These are phyloP conservation scores for Phalacrocorax pelagicus DNA, from an alignment of 2,113 vertebrate genomes.

Conservation along the genomic window DNA sequence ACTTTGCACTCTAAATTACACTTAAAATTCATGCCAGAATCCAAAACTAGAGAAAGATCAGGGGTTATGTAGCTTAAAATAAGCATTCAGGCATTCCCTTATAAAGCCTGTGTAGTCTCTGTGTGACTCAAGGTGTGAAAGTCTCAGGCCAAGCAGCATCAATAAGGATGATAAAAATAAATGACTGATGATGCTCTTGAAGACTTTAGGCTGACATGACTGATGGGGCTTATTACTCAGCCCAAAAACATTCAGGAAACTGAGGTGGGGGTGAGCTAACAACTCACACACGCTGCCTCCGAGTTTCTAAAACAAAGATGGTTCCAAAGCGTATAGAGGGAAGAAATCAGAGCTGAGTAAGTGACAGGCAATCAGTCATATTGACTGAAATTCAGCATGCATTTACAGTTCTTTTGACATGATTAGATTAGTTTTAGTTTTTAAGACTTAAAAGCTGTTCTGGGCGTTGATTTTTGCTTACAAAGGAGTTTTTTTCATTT, in stretches of 20 bases:
- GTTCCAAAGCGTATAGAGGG: accelerated
- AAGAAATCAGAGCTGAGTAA: not conserved
- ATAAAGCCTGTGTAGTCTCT: not conserved
- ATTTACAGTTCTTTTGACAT: not conserved
- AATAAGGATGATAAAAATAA: not conserved
- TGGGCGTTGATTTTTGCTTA: not conserved
- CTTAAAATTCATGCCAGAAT: not conserved
- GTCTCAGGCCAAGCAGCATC: not conserved
- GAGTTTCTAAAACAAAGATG: not conserved
- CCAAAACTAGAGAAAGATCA: not conserved
- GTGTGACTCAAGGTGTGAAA: not conserved
- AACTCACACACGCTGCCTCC: not conserved
- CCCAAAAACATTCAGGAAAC: not conserved
- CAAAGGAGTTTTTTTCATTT: not conserved
- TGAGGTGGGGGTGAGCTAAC: not conserved
- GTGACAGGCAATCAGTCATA: slow-evolving; percentile 45
- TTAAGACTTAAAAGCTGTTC: not conserved
- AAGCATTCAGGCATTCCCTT: not conserved
- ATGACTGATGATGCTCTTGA: not conserved
- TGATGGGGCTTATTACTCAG: not conserved
- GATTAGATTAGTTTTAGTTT: not conserved
- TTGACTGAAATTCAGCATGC: slow-evolving; percentile 28
- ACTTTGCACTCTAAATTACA: not conserved
- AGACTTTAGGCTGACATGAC: not conserved
- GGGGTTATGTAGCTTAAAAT: not conserved